phyloP scores from a whole-genome alignment of 2,113 vertebrate species.

The Nerophis lumbriciformis region DNA sequence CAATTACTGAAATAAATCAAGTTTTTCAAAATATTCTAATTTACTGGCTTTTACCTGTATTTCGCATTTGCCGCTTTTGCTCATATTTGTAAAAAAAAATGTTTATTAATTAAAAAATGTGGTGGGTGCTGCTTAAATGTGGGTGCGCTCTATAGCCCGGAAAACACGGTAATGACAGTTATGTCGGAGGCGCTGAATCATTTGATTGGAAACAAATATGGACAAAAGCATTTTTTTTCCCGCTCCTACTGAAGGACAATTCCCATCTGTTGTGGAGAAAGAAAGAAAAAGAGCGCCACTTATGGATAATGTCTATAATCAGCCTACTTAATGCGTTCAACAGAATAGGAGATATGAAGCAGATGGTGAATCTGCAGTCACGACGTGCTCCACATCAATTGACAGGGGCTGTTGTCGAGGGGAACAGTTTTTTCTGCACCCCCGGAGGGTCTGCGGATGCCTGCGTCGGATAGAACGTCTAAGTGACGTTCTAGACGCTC shows the following conservation, averaged over 20 bases:
- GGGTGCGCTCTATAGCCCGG: no score
- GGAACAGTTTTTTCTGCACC: conserved; percentile 19
- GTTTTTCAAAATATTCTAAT: no score
- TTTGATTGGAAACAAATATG: conserved; percentile 18
- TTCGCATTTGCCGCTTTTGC: no score
- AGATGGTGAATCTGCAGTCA: conserved; percentile 62
- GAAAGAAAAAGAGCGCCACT: conserved; percentile 61
- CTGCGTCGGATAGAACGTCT: conserved; percentile 3
- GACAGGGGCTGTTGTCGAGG: conserved; percentile 35
- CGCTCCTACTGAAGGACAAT: conserved; percentile 14
- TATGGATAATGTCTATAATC: conserved; percentile 67
- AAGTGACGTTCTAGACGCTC: conserved; percentile 7
- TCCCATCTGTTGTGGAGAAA: conserved; percentile 60
- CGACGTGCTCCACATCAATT: conserved; percentile 41
- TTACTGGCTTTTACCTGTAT: no score
- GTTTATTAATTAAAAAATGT: no score
- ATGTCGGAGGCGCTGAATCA: neutral
- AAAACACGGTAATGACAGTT: neutral
- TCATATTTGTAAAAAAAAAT: no score
- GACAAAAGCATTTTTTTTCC: conserved; percentile 20
- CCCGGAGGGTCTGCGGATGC: conserved; percentile 12
- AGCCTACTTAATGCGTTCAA: conserved; percentile 63
- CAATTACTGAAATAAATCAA: no score
- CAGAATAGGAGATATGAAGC: conserved; percentile 60
- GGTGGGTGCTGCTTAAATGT: no score